Evolutionary conservation across 2,113 vertebrate genomes (phyloP).

Genomic region (Forbesichthys agassizii): DNA sequence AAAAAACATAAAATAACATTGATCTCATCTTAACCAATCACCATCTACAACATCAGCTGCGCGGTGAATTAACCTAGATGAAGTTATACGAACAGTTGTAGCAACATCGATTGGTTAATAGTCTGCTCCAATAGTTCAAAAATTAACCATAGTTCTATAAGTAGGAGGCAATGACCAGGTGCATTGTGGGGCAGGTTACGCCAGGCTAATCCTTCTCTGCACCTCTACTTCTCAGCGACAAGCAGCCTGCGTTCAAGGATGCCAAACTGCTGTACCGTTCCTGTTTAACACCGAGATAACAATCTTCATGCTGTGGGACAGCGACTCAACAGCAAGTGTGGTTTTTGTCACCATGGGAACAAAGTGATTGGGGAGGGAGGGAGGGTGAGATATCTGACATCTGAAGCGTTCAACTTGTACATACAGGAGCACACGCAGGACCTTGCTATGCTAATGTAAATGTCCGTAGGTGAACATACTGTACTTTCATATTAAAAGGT

Average conservation of each 20-base stretch:
- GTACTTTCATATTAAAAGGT: too few relatives aligned
- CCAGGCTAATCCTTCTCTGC: neutral
- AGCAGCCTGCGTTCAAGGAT: conserved; percentile 82
- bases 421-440: neutral
- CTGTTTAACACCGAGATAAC: conserved; percentile 84
- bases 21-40: too few relatives aligned
- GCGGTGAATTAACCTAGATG: too few relatives aligned
- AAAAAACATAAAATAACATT: too few relatives aligned
- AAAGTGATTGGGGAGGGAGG: neutral
- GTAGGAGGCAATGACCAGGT: too few relatives aligned
- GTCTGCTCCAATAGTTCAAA: too few relatives aligned
- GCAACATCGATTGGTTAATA: too few relatives aligned
- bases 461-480: neutral
- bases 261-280: conserved; percentile 85
- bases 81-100: too few relatives aligned
- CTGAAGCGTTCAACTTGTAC: neutral
- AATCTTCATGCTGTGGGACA: conserved; percentile 82
- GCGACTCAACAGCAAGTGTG: conserved; percentile 80
- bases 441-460: neutral
- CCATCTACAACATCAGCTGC: too few relatives aligned
- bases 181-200: neutral
- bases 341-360: neutral
- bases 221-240: conserved; percentile 80
- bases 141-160: too few relatives aligned
- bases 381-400: neutral